These are phyloP conservation scores for Smithornis capensis DNA, from an alignment of 2,113 vertebrate species.

Conservation along the genomic window DNA sequence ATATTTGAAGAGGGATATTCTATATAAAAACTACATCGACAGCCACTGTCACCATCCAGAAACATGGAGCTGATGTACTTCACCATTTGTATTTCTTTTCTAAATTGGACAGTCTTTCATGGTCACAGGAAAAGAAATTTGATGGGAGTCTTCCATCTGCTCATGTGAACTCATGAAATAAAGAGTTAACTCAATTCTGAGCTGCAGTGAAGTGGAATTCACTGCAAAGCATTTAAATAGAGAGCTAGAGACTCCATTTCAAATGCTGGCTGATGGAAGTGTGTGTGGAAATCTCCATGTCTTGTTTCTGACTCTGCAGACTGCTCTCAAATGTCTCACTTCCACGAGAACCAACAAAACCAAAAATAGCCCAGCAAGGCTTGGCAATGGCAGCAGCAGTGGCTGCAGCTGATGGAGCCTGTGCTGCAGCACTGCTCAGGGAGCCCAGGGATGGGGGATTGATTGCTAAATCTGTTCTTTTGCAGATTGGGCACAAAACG, in stretches of 20 bases:
- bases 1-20: not conserved
- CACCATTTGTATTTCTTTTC: not conserved
- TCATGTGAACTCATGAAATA: not conserved
- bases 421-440: not conserved
- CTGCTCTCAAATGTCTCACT: not conserved
- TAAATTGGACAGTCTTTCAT: not conserved
- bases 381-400: not conserved
- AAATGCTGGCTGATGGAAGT: not conserved
- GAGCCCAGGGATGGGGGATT: not conserved
- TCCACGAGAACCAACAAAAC: not conserved
- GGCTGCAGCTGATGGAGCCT: not conserved
- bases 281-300: not conserved
- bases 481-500: not conserved
- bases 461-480: not conserved
- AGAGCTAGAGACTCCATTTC: not conserved
- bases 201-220: not conserved
- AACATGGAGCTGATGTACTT: fast-evolving
- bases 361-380: not conserved
- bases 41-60: not conserved
- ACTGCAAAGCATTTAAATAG: not conserved
- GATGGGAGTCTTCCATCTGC: not conserved
- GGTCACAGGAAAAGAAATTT: not conserved
- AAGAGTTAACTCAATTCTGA: not conserved
- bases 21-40: not conserved
- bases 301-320: not conserved